Conservation (phyloP, 2,113 vertebrate species). For the Istiophorus platypterus region DNA sequence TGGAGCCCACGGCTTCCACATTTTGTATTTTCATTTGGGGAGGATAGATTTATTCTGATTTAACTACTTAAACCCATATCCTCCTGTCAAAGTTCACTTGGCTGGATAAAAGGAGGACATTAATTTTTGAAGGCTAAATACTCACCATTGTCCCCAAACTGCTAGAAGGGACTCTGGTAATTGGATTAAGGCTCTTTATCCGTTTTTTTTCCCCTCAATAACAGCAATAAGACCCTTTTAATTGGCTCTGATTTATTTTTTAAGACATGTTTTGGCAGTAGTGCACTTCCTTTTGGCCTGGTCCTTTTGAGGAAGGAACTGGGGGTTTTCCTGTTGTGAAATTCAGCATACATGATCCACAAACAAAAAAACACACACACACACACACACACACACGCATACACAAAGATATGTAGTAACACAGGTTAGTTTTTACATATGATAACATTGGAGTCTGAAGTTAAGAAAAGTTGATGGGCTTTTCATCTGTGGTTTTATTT, state of each 20-base stretch:
- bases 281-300: conserved; percentile 25
- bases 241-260: conserved; percentile 69
- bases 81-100: conserved; percentile 63
- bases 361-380: neutral
- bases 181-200: conserved; percentile 70
- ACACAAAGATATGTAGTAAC: neutral
- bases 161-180: conserved; percentile 59
- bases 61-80: conserved; percentile 45
- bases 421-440: neutral
- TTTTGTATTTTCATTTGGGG: conserved; percentile 46
- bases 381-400: neutral
- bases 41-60: conserved; percentile 47
- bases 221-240: conserved; percentile 62
- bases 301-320: conserved; percentile 69
- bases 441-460: neutral
- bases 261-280: conserved; percentile 53
- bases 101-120: conserved; percentile 52
- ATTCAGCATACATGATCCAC: conserved; percentile 36
- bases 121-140: conserved; percentile 67
- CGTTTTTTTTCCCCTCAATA: conserved; percentile 28
- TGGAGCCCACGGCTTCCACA: neutral
- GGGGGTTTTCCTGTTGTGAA: conserved; percentile 73
- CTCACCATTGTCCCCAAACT: conserved; percentile 61
- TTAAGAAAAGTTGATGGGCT: neutral
- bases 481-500: conserved; percentile 15